Conservation (phyloP, 1,140 invertebrate species). For the Aphelenchoides besseyi region DNA sequence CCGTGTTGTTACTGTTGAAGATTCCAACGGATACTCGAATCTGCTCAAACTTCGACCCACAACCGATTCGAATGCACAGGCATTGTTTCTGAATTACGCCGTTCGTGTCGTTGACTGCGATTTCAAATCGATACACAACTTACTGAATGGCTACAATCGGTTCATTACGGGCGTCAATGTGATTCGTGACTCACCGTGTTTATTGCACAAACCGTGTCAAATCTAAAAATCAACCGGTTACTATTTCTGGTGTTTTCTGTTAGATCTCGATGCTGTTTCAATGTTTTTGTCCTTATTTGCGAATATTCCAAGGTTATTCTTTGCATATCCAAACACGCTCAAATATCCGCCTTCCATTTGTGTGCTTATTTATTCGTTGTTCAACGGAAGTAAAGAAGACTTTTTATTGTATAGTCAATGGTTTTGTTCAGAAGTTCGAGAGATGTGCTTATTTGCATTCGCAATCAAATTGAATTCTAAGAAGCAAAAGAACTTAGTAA, state of each 20-base stretch:
- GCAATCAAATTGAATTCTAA: background rate
- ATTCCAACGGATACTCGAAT: background rate
- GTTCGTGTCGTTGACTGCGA: conserved; percentile 59
- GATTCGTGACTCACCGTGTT: conserved; percentile 28
- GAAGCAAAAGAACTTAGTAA: background rate
- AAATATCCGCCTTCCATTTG: too few species aligned
- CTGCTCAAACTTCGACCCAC: background rate
- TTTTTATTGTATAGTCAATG: background rate
- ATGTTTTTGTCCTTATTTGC: background rate
- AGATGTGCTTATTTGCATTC: background rate
- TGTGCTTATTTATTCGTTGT: conserved; percentile 1
- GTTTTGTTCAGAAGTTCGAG: background rate
- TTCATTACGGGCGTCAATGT: conserved; percentile 36
- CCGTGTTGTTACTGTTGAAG: background rate
- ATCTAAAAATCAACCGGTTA: too few species aligned
- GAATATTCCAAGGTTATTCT: background rate
- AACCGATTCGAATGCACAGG: conserved; percentile 21
- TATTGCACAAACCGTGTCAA: conserved; percentile 34
- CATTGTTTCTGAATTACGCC: conserved; percentile 36
- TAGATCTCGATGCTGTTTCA: too few species aligned
- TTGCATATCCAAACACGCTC: background rate
- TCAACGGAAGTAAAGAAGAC: background rate
- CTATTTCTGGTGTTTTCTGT: too few species aligned
- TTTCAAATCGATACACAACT: conserved; percentile 44
- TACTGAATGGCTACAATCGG: conserved; percentile 43